Evolutionary conservation across 2,113 vertebrate genomes (phyloP), one percentile per base, ranked within the genome.

Genomic region (Opisthocomus hoazin): DNA sequence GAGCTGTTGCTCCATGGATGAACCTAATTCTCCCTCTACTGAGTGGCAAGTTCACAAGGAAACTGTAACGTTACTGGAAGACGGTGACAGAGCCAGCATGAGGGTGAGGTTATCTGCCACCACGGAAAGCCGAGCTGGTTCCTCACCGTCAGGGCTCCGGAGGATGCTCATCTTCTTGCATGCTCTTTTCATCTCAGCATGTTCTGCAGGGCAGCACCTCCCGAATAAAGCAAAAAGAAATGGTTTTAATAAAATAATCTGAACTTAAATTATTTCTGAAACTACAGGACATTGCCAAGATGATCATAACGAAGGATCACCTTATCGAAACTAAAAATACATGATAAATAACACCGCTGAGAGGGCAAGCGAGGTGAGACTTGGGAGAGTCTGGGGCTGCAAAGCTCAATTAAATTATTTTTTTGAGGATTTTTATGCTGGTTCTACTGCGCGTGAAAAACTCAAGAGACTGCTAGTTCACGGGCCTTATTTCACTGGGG

Each of bases 21-120:
- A 58, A 57, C 34, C 26, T 27, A 4, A 27, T 84, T 63, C 83
- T 50, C 43, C 21, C 24, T 46, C 61, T 50, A 2, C 1, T 18
- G 16, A 41, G 26, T 24, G n/a, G 10, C 21, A 46, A 53, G 21
- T 16, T 36, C 50, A 18, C 11, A 32, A 45, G 29, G 34, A 61
- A 73, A n/a, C 10, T 0, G 1, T 13, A 36, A 34, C 16, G 6
- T 6, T 41, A 50, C 39, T 3, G 39, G 43, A 7, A 2, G 23
- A 27, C 3, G 61, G 29, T 27, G 58, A 32, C 1, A 39, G 22
- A 60, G 30, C 4, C 2, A 9, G 23, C 14, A 3, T 15, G 3
- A 39, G 11, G 20, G 6, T 23, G 37, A 5, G 19, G 48, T 12
- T 34, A 6, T 32, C 34, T 32, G 19, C 43, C 41, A 27, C 1